Evolutionary conservation across 2,113 vertebrate species (phyloP).

Genomic region (Speoplatyrhinus poulsoni): DNA sequence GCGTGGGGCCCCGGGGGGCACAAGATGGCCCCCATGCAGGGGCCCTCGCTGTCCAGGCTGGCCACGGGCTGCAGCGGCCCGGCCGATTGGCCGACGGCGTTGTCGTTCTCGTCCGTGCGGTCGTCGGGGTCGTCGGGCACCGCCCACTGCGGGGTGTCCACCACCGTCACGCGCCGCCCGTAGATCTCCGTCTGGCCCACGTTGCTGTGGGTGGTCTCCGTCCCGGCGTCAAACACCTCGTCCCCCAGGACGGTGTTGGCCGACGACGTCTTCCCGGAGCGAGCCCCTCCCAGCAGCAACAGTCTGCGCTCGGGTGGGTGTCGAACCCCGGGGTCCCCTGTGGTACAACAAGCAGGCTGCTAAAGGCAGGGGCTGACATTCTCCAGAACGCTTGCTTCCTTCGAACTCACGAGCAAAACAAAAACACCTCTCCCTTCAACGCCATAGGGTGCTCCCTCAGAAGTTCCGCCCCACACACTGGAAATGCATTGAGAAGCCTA

Average conservation of each 20-base stretch:
- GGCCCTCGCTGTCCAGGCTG: slow-evolving; percentile 68
- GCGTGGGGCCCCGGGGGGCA: slow-evolving; percentile 76
- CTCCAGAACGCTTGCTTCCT: too few species aligned
- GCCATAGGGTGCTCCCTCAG: too few species aligned
- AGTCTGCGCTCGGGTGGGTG: slow-evolving; percentile 70
- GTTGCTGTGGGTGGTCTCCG: slow-evolving; percentile 68
- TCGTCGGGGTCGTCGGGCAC: slow-evolving; percentile 35
- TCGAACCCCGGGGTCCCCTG: slow-evolving; percentile 58
- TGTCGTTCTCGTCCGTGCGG: slow-evolving; percentile 5
- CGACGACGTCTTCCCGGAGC: slow-evolving; percentile 66
- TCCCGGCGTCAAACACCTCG: slow-evolving; percentile 61
- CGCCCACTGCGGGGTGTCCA: slow-evolving; percentile 66
- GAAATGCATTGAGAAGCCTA: too few species aligned
- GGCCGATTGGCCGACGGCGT: slow-evolving; percentile 39
- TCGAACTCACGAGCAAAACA: too few species aligned
- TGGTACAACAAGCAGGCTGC: neutral
- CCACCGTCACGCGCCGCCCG: slow-evolving; percentile 66
- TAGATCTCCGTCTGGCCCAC: slow-evolving; percentile 70
- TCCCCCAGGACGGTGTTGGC: slow-evolving; percentile 72
- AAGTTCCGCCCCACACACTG: too few species aligned
- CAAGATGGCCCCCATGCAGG: slow-evolving; percentile 72
- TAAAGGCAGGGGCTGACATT: too few species aligned
- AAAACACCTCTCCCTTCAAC: too few species aligned
- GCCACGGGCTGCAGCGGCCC: slow-evolving; percentile 27
- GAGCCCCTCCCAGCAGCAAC: slow-evolving; percentile 64